These are phyloP conservation scores for Odontophorus gujanensis DNA, from an alignment of 2,113 vertebrate genomes.

Conservation along the genomic window DNA sequence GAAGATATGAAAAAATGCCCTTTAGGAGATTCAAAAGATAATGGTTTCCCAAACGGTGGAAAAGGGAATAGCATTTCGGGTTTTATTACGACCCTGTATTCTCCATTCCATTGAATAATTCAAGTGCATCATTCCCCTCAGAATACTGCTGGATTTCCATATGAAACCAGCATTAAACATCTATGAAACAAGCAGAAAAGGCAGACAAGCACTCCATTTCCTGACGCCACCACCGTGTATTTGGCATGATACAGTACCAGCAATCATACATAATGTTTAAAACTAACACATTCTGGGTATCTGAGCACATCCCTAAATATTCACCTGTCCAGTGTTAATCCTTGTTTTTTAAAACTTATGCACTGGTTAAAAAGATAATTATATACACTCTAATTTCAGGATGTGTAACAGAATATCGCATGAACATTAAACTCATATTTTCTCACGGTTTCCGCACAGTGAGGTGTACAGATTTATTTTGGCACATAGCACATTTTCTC, in stretches of 20 bases:
- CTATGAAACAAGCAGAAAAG: background rate
- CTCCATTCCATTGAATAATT: background rate
- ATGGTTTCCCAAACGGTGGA: background rate
- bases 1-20: background rate
- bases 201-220: background rate
- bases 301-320: background rate
- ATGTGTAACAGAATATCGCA: rapidly evolving
- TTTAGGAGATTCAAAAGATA: background rate
- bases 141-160: background rate
- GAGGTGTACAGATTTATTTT: background rate
- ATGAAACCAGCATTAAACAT: background rate
- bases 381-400: background rate
- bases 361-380: background rate
- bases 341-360: background rate
- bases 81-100: background rate
- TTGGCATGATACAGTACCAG: background rate
- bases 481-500: background rate
- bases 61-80: background rate
- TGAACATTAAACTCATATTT: background rate
- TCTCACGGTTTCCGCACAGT: background rate
- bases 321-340: background rate
- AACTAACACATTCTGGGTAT: background rate
- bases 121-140: background rate
- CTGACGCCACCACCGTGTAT: rapidly evolving
- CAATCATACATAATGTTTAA: background rate